Conservation (phyloP, 2,113 vertebrate genomes). For the Camelus dromedarius region DNA sequence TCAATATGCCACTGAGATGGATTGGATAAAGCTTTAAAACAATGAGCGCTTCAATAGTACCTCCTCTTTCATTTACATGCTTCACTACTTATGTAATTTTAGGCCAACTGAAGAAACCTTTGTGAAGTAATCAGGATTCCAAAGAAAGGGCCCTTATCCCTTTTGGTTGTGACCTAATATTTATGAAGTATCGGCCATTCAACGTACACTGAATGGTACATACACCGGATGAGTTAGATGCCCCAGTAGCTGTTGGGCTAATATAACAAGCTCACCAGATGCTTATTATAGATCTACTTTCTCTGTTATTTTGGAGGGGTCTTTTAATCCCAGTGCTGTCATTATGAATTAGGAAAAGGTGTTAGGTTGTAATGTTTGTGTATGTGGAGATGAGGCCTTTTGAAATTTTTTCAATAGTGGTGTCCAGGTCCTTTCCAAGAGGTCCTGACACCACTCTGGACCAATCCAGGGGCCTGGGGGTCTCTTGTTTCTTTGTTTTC, state of each 20-base stretch:
- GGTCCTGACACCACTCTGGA: not conserved
- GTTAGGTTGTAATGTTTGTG: not conserved
- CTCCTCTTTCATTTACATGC: not conserved
- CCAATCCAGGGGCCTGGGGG: not conserved
- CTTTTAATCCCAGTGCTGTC: not conserved
- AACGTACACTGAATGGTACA: slow-evolving; percentile 12
- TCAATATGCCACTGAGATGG: not conserved
- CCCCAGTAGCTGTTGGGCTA: slow-evolving; percentile 25
- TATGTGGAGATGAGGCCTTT: not conserved
- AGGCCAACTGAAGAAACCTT: not conserved
- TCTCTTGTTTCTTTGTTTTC: not conserved
- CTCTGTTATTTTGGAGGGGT: not conserved
- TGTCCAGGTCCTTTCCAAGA: not conserved
- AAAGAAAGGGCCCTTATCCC: not conserved
- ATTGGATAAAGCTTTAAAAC: slow-evolving; percentile 36
- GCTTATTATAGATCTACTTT: not conserved
- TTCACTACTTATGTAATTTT: not conserved
- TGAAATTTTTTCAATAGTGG: slow-evolving; percentile 17
- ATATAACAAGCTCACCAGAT: slow-evolving; percentile 35
- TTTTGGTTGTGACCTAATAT: slow-evolving; percentile 56
- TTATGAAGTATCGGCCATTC: slow-evolving; percentile 37
- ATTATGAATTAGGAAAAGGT: slow-evolving; percentile 12
- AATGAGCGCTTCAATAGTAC: not conserved
- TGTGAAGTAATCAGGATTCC: not conserved
- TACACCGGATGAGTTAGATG: slow-evolving; percentile 29